phyloP scores from a whole-genome alignment of 2,888 invertebrate genomes.

The Ornithoptera priamus region DNA sequence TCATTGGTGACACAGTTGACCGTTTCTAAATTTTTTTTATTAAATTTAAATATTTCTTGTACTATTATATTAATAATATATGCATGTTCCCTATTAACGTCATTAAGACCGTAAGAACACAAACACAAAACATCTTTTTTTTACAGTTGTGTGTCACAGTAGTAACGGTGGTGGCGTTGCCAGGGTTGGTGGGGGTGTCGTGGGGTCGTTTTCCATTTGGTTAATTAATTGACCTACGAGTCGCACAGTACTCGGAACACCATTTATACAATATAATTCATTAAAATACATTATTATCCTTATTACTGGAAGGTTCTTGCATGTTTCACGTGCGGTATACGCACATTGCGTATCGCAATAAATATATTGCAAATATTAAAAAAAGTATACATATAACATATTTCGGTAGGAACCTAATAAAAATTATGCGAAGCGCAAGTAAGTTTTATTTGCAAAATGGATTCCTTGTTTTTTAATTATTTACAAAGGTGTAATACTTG shows the following conservation, averaged over 20 bases:
- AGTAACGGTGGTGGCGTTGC: background rate
- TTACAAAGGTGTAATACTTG: too few relatives aligned
- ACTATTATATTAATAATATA: too few relatives aligned
- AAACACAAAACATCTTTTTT: background rate
- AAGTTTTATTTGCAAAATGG: background rate
- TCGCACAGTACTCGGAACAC: constrained; percentile 52
- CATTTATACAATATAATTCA: constrained; percentile 27
- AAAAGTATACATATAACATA: constrained; percentile 10
- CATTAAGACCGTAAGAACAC: too few relatives aligned
- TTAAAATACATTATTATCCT: constrained; percentile 43
- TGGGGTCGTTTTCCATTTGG: too few relatives aligned
- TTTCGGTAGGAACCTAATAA: constrained; percentile 25
- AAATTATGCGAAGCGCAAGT: constrained; percentile 7
- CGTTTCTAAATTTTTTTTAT: too few relatives aligned
- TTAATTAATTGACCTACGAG: constrained; percentile 73
- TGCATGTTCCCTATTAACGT: too few relatives aligned
- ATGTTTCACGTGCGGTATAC: constrained; percentile 36
- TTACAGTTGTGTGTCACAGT: background rate
- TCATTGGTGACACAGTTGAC: too few relatives aligned
- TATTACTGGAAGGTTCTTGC: constrained; percentile 59
- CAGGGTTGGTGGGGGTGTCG: too few relatives aligned
- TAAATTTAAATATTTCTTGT: too few relatives aligned
- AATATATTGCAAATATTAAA: constrained; percentile 20
- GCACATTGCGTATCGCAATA: background rate
- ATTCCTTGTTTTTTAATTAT: background rate